A percentile compares a stretch with the other conserved stretches of the same genome.
phyloP scores from a whole-genome alignment of 2,888 invertebrate genomes.

The Temnothorax rugatulus region DNA sequence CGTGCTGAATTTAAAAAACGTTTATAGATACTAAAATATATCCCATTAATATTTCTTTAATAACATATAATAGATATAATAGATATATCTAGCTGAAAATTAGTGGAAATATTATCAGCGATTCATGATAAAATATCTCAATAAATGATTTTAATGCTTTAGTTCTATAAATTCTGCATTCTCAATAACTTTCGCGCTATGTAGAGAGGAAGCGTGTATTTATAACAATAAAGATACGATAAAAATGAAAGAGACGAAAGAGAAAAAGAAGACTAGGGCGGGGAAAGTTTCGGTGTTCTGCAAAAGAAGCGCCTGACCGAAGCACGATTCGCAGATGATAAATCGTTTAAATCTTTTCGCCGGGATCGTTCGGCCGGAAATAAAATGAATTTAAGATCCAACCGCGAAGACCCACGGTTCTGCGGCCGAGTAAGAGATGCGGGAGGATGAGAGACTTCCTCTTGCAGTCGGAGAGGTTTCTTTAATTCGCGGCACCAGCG shows the following conservation, averaged over 20 bases:
- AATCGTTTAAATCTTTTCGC: conserved; percentile 85
- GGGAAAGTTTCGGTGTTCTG: conserved; percentile 68
- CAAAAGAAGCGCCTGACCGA: conserved; percentile 79
- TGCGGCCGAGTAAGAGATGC: conserved; percentile 28
- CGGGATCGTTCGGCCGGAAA: conserved; percentile 82
- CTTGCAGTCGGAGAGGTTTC: conserved; percentile 49
- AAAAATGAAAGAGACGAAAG: not conserved
- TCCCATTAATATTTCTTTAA: not conserved
- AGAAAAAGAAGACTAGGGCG: conserved; percentile 58
- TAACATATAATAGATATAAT: not conserved
- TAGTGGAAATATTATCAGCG: not conserved
- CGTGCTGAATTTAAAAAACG: not conserved
- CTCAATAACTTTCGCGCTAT: not conserved
- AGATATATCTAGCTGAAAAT: not conserved
- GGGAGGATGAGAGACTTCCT: conserved; percentile 47
- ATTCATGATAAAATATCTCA: not conserved
- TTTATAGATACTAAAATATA: not conserved
- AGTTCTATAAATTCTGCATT: not conserved
- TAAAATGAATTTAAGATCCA: conserved; percentile 85
- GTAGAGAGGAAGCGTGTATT: conserved; percentile 14
- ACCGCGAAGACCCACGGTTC: conserved; percentile 59
- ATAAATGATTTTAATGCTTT: conserved; percentile 6
- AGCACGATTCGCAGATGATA: conserved; percentile 83
- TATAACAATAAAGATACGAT: conserved; percentile 25
- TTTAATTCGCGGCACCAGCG: conserved; percentile 49